Base-by-base conservation (phyloP, 2,113 vertebrate genomes). In the Enhydra lutris region DNA sequence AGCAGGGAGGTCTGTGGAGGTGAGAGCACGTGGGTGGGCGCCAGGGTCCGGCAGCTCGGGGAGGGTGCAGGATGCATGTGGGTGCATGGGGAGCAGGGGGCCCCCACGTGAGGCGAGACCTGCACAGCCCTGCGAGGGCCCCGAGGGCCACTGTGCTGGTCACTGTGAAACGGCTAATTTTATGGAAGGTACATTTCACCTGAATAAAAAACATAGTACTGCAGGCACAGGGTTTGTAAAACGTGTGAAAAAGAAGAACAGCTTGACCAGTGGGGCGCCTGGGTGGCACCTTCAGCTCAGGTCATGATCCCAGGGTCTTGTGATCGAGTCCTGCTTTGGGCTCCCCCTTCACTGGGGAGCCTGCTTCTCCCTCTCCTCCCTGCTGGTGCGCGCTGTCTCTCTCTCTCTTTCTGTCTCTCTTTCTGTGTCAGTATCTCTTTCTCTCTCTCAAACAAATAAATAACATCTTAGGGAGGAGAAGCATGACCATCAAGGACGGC, bases 401-500 rank as follows among this genome's bases (percentile, higher is more conserved):
- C 61, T 63, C 26, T 63, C 24, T 17, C 50, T 63, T 26, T 65
- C 29, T 31, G 4, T 65, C 63, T 67, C 29, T 67, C 29, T 65
- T 12, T 31, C 63, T 52, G 50, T 12, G 59, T 63, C 59, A 12
- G 24, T 63, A 1, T 63, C 61, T 65, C 63, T 31, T 6, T 67
- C 31, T 67, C 29, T 65, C 29, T 65, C 29, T 34, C 63, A 67
- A 31, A 17, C 15, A 67, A 65, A 65, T 65, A 34, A 65, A 17
- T 17, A 67, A 67, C 7, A 17, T 34, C 29, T 34, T 7, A 17
- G 13, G 63, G 7, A 34, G 31, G 31, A 67, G 7, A 17, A 67
- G 31, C 31, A 17, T 17, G 31, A 8, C 18, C 57, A 0, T 1
- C 1, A 4, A 79, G 45, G 45, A 14, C 0, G 0, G 4, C 10